phyloP scores from a whole-genome alignment of 2,113 vertebrate species.

The Lanius ludovicianus region DNA sequence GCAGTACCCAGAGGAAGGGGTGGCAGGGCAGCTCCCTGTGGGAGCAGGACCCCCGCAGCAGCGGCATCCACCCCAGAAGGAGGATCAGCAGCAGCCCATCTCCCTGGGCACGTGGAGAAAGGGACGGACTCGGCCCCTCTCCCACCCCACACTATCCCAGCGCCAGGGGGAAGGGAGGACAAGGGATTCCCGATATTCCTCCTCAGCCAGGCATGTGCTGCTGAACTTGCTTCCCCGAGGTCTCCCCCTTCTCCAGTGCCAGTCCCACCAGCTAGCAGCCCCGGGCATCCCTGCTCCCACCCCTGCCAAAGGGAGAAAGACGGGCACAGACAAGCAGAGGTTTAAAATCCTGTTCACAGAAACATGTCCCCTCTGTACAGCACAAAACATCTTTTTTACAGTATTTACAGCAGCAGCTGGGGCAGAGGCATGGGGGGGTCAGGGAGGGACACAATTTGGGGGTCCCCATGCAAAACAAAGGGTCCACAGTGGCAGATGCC shows the following conservation, averaged over 20 bases:
- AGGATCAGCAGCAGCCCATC: accelerated
- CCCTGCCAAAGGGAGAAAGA: neutral
- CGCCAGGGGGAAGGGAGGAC: neutral
- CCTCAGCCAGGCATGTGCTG: neutral
- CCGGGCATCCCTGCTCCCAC: neutral
- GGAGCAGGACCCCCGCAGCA: neutral
- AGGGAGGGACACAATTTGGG: neutral
- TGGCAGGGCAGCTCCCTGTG: neutral
- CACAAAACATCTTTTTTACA: neutral
- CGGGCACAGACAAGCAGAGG: neutral
- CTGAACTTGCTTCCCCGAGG: neutral
- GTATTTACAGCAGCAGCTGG: neutral
- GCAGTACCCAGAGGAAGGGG: neutral
- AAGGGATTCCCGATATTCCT: neutral
- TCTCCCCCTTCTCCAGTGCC: neutral
- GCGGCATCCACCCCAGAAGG: neutral
- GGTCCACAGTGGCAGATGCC: neutral
- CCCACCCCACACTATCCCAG: neutral
- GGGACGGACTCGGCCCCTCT: neutral
- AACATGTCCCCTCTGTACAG: neutral
- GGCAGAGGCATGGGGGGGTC: neutral
- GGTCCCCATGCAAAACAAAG: neutral
- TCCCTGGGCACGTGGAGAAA: neutral
- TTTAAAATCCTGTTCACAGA: neutral
- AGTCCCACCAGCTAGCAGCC: neutral